These are phyloP conservation scores for Plemyria rubiginata DNA, from an alignment of 2,888 invertebrate species.

Conservation along the genomic window DNA sequence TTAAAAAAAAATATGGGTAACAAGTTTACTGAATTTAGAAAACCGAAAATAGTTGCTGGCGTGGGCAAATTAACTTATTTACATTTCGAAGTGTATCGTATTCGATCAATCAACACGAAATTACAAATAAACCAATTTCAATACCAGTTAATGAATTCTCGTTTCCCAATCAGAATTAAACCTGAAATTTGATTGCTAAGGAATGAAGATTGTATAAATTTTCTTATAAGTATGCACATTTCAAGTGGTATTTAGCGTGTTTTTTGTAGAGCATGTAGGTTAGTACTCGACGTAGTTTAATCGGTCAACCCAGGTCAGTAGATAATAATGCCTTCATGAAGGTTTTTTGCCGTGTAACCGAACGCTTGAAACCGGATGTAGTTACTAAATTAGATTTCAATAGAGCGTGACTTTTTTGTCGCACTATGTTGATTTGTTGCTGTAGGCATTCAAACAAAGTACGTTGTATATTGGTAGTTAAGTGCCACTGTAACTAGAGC, in stretches of 20 bases:
- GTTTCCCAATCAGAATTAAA: constrained; percentile 25
- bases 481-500: too few species aligned
- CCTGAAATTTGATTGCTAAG: constrained; percentile 21
- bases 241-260: not conserved
- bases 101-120: constrained; percentile 17
- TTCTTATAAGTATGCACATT: constrained; percentile 14
- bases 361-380: constrained; percentile 60
- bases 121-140: constrained; percentile 10
- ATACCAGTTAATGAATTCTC: constrained; percentile 6
- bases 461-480: too few species aligned
- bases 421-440: constrained; percentile 47
- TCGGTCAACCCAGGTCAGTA: constrained; percentile 49
- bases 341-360: constrained; percentile 52
- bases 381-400: constrained; percentile 64
- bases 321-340: constrained; percentile 49
- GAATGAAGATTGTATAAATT: constrained; percentile 25
- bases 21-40: not conserved
- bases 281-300: constrained; percentile 29
- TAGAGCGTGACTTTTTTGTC: constrained; percentile 62
- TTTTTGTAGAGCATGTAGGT: constrained; percentile 11
- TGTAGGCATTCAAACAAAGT: constrained; percentile 18
- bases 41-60: not conserved
- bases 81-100: not conserved
- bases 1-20: too few species aligned
- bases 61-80: constrained; percentile 1